Conservation (phyloP, 2,888 invertebrate genomes). For the Agriopis marginaria region DNA sequence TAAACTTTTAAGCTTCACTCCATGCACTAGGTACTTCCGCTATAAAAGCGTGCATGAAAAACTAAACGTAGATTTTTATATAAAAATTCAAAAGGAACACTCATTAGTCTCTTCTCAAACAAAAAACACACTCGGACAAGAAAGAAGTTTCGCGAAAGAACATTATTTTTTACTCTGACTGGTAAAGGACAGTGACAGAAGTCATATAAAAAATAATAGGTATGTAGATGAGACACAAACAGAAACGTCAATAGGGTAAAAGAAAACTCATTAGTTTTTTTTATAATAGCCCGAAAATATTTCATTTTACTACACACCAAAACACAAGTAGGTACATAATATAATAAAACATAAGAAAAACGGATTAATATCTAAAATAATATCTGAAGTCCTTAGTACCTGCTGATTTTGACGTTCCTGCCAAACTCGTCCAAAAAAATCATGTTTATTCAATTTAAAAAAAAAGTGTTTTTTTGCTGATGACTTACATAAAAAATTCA, state of each 20-base stretch:
- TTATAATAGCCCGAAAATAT: no score
- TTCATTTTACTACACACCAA: no score
- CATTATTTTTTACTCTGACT: conserved; percentile 53
- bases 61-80: conserved; percentile 2
- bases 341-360: no score
- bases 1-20: conserved; percentile 19
- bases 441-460: no score
- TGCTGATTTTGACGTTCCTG: no score
- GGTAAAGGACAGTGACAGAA: conserved; percentile 50
- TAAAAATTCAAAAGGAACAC: conserved; percentile 7
- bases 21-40: background rate
- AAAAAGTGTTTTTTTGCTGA: no score
- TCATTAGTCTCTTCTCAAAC: conserved; percentile 19
- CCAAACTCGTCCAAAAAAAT: no score
- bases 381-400: no score
- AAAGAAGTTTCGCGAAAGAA: conserved; percentile 16
- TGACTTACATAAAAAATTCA: no score
- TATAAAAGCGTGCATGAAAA: background rate
- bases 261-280: no score
- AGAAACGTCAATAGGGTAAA: background rate
- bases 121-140: conserved; percentile 14
- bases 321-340: no score
- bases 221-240: conserved; percentile 4
- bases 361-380: no score
- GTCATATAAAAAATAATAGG: conserved; percentile 35